Percentiles rank a stretch among this genome's conserved stretches.
These are phyloP conservation scores for Mesocricetus auratus DNA, from an alignment of 2,113 vertebrate genomes.

Conservation along the genomic window DNA sequence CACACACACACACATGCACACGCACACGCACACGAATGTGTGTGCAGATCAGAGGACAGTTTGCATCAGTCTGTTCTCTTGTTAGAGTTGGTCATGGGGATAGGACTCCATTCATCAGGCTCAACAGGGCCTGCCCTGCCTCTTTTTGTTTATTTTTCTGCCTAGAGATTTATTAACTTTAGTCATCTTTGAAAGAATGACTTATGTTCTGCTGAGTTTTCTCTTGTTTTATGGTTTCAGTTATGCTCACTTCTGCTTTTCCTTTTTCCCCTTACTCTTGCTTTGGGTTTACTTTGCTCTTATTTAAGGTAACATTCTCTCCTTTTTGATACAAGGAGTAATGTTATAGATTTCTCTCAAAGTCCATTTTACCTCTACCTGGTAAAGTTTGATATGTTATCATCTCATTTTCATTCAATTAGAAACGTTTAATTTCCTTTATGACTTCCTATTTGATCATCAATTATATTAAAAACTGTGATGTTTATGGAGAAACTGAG, in stretches of 20 bases:
- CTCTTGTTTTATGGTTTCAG: not conserved
- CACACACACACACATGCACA: not conserved
- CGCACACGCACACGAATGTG: too few species aligned
- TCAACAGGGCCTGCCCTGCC: not conserved
- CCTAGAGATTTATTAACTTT: slow-evolving; percentile 24
- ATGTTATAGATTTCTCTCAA: not conserved
- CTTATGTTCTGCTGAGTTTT: slow-evolving; percentile 25
- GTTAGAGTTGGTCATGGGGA: too few species aligned
- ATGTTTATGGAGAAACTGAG: not conserved
- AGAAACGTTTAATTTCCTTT: not conserved
- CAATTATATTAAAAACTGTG: not conserved
- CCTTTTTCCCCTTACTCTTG: not conserved
- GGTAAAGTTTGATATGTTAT: not conserved
- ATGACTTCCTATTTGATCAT: slow-evolving; percentile 1
- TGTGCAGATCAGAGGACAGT: too few species aligned
- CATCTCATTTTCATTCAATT: slow-evolving; percentile 34
- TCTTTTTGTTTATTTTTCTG: slow-evolving; percentile 29
- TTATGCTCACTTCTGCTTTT: slow-evolving; percentile 6
- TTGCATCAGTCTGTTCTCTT: not conserved
- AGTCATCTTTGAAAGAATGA: slow-evolving; percentile 32
- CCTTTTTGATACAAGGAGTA: not conserved
- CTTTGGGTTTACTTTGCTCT: slow-evolving; percentile 29
- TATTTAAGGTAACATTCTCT: not conserved
- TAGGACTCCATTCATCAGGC: not conserved
- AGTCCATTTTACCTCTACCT: not conserved